Evolutionary conservation across 2,113 vertebrate species (phyloP).

Genomic region (Microtus oregoni): DNA sequence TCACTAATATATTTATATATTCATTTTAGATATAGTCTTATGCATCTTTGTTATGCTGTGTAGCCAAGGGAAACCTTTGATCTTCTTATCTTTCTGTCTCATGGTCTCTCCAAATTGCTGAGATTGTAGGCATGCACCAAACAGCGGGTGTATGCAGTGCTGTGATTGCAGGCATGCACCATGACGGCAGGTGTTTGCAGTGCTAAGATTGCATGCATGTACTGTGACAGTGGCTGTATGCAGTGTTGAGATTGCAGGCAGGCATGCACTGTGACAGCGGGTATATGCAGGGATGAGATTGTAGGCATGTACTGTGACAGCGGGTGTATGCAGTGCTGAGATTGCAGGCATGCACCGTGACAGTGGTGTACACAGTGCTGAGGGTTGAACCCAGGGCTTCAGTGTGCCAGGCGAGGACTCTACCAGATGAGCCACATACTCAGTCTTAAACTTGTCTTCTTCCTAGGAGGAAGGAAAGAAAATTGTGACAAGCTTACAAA

Average conservation of each 20-base stretch:
- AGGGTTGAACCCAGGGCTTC: not conserved
- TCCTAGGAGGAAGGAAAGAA: constrained; percentile 17
- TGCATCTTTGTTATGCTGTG: not conserved
- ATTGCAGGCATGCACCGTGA: not conserved
- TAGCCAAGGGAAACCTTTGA: not conserved
- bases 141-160: not conserved
- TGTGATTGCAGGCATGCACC: too few species aligned
- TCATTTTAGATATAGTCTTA: not conserved
- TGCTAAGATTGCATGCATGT: too few species aligned
- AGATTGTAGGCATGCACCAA: too few species aligned
- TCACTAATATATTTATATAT: not conserved
- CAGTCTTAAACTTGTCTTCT: not conserved
- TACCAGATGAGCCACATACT: not conserved
- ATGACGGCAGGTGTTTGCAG: too few species aligned
- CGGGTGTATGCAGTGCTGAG: too few species aligned
- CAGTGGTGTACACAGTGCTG: not conserved
- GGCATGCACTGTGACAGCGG: too few species aligned
- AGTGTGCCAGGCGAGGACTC: not conserved
- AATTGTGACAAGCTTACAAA: not conserved
- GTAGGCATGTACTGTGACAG: not conserved
- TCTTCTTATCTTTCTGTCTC: not conserved
- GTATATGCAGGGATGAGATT: too few species aligned
- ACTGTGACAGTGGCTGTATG: too few species aligned
- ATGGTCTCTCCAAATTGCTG: not conserved
- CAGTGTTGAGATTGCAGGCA: too few species aligned